Conservation (phyloP, 1,140 invertebrate species). For the Chymomyza costata region DNA sequence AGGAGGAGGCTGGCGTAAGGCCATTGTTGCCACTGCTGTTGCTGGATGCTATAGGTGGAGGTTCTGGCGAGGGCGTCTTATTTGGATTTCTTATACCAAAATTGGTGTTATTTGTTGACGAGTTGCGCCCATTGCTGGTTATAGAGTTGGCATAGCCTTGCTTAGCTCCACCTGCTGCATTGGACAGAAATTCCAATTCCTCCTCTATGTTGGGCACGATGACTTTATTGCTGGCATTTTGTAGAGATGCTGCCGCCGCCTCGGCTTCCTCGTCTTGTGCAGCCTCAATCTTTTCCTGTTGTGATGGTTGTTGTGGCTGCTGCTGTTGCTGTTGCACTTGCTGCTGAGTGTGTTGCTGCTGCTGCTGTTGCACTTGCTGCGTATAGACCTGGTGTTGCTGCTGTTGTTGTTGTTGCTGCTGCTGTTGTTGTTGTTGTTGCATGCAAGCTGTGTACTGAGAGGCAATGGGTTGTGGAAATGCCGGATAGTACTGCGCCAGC, state of each 20-base stretch:
- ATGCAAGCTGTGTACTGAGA: conserved; percentile 72
- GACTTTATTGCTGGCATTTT: conserved; percentile 83
- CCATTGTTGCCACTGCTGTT: conserved; percentile 39
- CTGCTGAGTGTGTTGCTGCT: conserved; percentile 73
- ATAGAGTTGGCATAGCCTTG: conserved; percentile 76
- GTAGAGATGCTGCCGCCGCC: conserved; percentile 79
- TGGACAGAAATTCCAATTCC: conserved; percentile 86
- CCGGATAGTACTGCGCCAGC: conserved; percentile 67
- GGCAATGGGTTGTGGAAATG: conserved; percentile 70
- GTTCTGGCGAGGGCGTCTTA: conserved; percentile 60
- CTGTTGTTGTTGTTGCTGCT: conserved; percentile 72
- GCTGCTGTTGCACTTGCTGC: conserved; percentile 72
- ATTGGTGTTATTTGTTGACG: conserved; percentile 64
- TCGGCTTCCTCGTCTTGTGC: conserved; percentile 81
- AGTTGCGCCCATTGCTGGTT: conserved; percentile 59
- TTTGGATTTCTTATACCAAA: conserved; percentile 71
- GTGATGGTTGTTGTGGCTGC: conserved; percentile 75
- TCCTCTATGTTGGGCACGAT: conserved; percentile 91
- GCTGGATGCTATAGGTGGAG: conserved; percentile 23
- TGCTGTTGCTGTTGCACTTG: conserved; percentile 76
- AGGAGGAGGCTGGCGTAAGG: conserved; percentile 14
- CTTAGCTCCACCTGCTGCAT: conserved; percentile 76
- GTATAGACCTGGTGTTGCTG: conserved; percentile 68
- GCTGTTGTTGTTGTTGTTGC: conserved; percentile 73
- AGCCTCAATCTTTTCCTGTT: conserved; percentile 44